Base-by-base conservation (phyloP, 2,113 vertebrate species). In the Amphiprion ocellaris region DNA sequence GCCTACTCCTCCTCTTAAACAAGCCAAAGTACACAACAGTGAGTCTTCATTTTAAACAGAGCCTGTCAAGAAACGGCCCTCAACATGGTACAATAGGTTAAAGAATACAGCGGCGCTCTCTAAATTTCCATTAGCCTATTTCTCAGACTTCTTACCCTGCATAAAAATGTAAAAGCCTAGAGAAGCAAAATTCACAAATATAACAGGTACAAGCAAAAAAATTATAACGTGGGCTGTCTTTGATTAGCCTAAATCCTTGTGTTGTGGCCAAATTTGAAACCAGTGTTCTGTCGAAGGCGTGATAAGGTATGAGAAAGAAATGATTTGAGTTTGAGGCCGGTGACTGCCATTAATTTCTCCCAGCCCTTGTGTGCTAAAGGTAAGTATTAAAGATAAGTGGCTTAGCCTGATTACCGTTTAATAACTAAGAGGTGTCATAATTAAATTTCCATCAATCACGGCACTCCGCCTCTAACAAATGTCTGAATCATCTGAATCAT, bases 401-500 rank as follows among this genome's bases (percentile, higher is more conserved):
- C 88, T 93, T 79, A 87, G 90, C 81, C 87, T 93, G 91, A 95
- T 95, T 94, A 94, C 79, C 60, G 62, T 92, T 94, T 94, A 93
- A 94, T 94, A 94, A 95, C 91, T 86, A 86, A 87, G 83, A 94
- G 90, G 89, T 94, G 90, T 92, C 90, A 89, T 94, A 94, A 95
- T 95, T 95, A 95, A 92, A 95, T 93, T 93, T 85, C 83, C 89
- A 95, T 95, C 91, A 94, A 94, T 95, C 89, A 90, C 64, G 24
- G 66, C 56, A 78, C 89, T 87, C 81, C 79, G 82, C 89, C 85
- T 74, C 81, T 70, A 93, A 93, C 81, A 86, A 94, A 93, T 88
- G 89, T 90, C 81, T 81, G 81, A 93, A 92, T 92, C 91, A 91
- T 94, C 78, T 58, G 77, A 90, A 91, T 91, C 91, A 93, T 95